Base-by-base conservation (phyloP, 2,797 vertebrate species). In the Cyclura pinguis region DNA sequence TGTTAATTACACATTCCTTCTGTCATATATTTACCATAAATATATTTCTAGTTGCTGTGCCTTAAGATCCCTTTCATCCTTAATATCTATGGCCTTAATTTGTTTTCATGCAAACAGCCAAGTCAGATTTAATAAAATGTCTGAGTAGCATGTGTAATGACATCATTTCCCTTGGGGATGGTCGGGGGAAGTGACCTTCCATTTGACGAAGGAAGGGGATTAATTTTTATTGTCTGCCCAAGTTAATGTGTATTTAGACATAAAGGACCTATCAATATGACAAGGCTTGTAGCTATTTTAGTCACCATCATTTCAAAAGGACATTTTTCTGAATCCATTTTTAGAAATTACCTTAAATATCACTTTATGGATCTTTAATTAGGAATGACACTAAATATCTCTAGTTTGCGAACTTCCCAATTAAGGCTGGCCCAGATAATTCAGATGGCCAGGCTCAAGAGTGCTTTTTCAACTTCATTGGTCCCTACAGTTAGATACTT, bases 331-430 rank as follows among this genome's bases (percentile, higher is more conserved):
- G 97, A 97, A 94, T 97, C 97, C 97, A 96, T 96, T 95, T 96
- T 96, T 97, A 98, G 97, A 97, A 98, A 98, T 98, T 97, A 96
- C 96, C 96, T 97, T 96, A 94, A 97, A 97, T 97, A 94, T 94
- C 96, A 69, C 29, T 69, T 96, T 97, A 97, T 98, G 96, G 97
- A 97, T 98, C 97, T 97, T 97, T 98, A 97, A 97, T 98, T 97
- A 97, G 97, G 96, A 97, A 96, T 96, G 92, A 96, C 95, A 96
- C 97, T 97, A 97, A 97, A 97, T 97, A 96, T 86, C 4, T 57
- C 35, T 73, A 10, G 5, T 24, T 85, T 86, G 93, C 91, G 1
- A 27, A 89, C 85, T 76, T 38, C 50, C 82, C 84, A 91, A 88
- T 93, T 94, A 14, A 1, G 93, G 93, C 64, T 95, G 92, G 93